phyloP scores from a whole-genome alignment of 2,888 invertebrate genomes.

The Orchesella flavescens region DNA sequence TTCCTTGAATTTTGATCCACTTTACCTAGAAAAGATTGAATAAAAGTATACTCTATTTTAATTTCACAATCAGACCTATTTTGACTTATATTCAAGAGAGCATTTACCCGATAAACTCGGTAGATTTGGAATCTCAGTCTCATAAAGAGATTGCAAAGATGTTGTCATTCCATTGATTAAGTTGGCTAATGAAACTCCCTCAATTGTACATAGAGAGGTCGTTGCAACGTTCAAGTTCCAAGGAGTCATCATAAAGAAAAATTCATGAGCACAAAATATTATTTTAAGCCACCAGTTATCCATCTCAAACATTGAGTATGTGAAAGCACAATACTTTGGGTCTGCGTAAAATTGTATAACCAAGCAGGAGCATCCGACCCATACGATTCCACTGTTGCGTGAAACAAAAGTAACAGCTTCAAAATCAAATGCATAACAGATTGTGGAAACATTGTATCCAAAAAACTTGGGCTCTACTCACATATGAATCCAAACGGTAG shows the following conservation, averaged over 20 bases:
- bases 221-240: conserved; percentile 26
- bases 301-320: conserved; percentile 11
- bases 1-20: too few species aligned
- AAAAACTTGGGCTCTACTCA: too few species aligned
- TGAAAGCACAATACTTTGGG: conserved; percentile 41
- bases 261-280: conserved; percentile 43
- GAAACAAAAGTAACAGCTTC: background rate
- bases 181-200: conserved; percentile 9
- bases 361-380: conserved; percentile 26
- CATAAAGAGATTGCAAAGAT: background rate
- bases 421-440: background rate
- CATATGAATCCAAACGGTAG: conserved; percentile 52
- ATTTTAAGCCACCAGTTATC: conserved; percentile 13
- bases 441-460: too few species aligned
- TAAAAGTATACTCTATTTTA: too few species aligned
- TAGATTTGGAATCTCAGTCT: too few species aligned
- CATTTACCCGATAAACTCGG: too few species aligned
- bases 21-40: too few species aligned
- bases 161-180: conserved; percentile 25
- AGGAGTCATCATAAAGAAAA: conserved; percentile 40
- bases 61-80: too few species aligned
- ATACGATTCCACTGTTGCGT: conserved; percentile 23
- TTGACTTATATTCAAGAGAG: too few species aligned
- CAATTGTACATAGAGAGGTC: conserved; percentile 18
- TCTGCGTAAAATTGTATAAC: conserved; percentile 39